Evolutionary conservation across 2,113 vertebrate species (phyloP).

Genomic region (Dryoscopus gambensis): DNA sequence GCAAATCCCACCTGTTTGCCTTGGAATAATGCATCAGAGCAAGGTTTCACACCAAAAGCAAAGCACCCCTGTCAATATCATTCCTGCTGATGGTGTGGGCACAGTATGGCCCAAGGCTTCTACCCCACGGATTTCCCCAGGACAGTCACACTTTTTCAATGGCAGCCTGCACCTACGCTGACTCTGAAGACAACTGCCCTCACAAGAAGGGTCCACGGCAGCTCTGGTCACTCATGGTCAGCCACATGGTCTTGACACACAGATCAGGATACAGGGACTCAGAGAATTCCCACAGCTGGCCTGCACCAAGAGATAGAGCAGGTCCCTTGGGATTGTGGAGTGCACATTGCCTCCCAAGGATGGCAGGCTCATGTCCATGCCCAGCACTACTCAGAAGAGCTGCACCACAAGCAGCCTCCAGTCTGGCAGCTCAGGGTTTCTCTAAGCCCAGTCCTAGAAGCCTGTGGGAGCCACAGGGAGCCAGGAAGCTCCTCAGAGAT

Average conservation of each 20-base stretch:
- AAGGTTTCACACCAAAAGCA: not conserved
- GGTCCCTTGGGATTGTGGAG: not conserved
- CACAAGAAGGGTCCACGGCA: not conserved
- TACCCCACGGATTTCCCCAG: not conserved
- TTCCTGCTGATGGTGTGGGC: not conserved
- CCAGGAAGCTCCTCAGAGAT: not conserved
- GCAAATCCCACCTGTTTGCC: not conserved
- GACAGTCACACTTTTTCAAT: not conserved
- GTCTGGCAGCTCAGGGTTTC: not conserved
- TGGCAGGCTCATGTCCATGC: not conserved
- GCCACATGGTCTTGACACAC: not conserved
- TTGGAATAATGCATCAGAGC: not conserved
- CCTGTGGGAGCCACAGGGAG: not conserved
- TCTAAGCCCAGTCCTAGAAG: not conserved
- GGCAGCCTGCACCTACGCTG: not conserved
- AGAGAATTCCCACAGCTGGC: not conserved
- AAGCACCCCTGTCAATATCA: not conserved
- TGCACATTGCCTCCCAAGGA: not conserved
- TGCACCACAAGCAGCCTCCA: not conserved
- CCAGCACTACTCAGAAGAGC: not conserved
- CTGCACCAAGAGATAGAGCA: not conserved
- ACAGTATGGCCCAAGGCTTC: not conserved
- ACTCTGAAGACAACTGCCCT: not conserved
- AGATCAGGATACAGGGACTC: not conserved
- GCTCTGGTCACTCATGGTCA: not conserved